phyloP scores from a whole-genome alignment of 2,888 invertebrate species.

The Nasonovia ribisnigri region DNA sequence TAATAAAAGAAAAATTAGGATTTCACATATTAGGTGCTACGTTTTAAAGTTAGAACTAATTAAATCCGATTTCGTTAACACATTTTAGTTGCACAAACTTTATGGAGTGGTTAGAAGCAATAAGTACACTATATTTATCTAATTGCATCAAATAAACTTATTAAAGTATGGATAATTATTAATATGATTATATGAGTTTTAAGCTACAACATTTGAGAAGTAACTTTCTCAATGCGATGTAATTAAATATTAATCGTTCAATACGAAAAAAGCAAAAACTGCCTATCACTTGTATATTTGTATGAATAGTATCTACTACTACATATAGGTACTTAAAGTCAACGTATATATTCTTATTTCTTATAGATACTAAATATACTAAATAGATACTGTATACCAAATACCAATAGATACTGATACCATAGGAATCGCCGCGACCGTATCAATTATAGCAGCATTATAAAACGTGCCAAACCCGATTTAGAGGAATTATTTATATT shows the following conservation, averaged over 20 bases:
- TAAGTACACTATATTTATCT: neutral
- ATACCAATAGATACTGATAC: too few relatives aligned
- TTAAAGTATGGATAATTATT: neutral
- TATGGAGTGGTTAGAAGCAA: neutral
- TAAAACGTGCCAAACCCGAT: constrained; percentile 6
- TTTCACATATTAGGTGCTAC: neutral
- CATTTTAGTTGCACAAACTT: neutral
- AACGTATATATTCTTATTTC: too few relatives aligned
- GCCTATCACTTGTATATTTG: neutral
- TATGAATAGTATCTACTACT: neutral
- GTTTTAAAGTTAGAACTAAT: neutral
- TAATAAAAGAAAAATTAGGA: neutral
- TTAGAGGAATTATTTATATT: constrained; percentile 38
- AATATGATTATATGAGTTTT: neutral
- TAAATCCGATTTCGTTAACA: neutral
- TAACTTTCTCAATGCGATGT: neutral
- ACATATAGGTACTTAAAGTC: too few relatives aligned
- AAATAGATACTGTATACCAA: too few relatives aligned
- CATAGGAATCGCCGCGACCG: neutral
- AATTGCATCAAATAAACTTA: too few relatives aligned
- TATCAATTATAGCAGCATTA: neutral
- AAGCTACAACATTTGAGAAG: neutral
- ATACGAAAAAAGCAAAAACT: neutral
- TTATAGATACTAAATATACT: too few relatives aligned
- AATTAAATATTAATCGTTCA: neutral